These are phyloP conservation scores for Otis tarda DNA, from an alignment of 2,113 vertebrate genomes.

Conservation along the genomic window DNA sequence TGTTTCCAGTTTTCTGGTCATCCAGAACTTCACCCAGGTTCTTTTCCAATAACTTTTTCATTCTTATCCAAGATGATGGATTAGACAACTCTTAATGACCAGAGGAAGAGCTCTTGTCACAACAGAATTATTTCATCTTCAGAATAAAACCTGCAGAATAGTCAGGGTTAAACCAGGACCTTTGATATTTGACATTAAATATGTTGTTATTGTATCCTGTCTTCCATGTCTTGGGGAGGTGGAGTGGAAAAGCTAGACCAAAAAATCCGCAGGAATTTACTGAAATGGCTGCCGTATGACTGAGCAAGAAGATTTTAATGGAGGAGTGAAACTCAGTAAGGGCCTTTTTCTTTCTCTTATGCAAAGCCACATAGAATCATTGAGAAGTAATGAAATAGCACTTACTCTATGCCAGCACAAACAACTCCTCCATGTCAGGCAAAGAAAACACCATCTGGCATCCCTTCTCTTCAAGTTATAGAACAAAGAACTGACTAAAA, in stretches of 20 bases:
- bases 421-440: constrained; percentile 13
- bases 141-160: not conserved
- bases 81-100: not conserved
- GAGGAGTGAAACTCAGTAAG: not conserved
- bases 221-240: not conserved
- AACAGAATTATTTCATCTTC: not conserved
- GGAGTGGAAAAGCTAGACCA: not conserved
- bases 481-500: not conserved
- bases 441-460: constrained; percentile 50
- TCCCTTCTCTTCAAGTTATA: not conserved
- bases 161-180: not conserved
- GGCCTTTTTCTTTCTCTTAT: not conserved
- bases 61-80: not conserved
- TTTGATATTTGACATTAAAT: not conserved
- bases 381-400: constrained; percentile 27
- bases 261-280: not conserved
- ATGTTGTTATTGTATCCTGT: not conserved
- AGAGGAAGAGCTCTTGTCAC: not conserved
- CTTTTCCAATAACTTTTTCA: too few species aligned
- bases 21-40: too few species aligned
- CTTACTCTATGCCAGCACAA: constrained; percentile 30
- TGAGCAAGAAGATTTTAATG: not conserved
- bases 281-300: not conserved
- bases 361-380: not conserved
- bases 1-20: too few species aligned